Evolutionary conservation across 1,140 invertebrate genomes (phyloP).

Genomic region (Meloidogyne chitwoodi): DNA sequence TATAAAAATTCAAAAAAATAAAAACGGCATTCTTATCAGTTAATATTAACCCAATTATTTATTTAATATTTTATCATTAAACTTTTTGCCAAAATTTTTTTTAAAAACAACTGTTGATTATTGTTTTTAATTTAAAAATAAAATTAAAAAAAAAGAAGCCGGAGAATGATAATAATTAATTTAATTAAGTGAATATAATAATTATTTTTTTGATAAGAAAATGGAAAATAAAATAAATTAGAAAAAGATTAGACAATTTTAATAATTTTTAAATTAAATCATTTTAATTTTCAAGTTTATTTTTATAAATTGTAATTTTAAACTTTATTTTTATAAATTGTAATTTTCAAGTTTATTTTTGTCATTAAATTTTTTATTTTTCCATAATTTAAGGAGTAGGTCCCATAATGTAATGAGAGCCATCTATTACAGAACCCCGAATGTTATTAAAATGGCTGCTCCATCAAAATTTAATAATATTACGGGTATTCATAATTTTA

Average conservation of each 20-base stretch:
- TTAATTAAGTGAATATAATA: too few species aligned
- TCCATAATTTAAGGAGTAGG: not conserved
- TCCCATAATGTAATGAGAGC: not conserved
- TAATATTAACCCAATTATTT: not conserved
- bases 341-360: not conserved
- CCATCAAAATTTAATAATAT: not conserved
- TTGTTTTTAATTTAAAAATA: not conserved
- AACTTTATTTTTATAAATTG: too few species aligned
- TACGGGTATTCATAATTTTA: not conserved
- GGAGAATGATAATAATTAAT: not conserved
- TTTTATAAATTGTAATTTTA: too few species aligned
- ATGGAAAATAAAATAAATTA: too few species aligned
- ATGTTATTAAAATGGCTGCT: not conserved
- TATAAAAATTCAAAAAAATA: too few species aligned
- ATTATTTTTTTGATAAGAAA: too few species aligned
- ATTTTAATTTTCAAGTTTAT: too few species aligned
- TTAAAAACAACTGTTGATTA: not conserved
- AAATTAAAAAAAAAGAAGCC: not conserved
- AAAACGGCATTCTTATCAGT: not conserved
- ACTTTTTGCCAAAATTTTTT: not conserved
- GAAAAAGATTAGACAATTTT: too few species aligned
- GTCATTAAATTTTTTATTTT: too few species aligned
- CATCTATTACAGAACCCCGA: not conserved
- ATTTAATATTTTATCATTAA: not conserved
- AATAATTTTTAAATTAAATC: too few species aligned